Conservation (phyloP, 2,888 invertebrate species). For the Microctonus brassicae region DNA sequence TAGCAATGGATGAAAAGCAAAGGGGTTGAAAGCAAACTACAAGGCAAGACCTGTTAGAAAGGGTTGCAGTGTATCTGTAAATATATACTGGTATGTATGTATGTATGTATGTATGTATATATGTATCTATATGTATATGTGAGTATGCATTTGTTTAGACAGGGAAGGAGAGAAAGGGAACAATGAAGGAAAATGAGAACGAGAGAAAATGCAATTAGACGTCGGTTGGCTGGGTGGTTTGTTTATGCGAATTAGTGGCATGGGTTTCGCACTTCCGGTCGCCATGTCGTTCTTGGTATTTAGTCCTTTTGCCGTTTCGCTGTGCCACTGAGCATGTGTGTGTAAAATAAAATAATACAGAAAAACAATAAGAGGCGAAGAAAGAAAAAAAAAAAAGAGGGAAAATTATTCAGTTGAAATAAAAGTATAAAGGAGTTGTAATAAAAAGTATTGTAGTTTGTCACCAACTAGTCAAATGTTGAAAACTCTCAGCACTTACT, state of each 20-base stretch:
- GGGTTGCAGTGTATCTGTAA: too few relatives aligned
- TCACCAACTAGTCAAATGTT: not conserved
- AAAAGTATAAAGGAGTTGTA: not conserved
- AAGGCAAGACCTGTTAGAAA: not conserved
- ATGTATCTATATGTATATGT: not conserved
- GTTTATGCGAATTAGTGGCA: conserved; percentile 50
- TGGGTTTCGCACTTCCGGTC: conserved; percentile 36
- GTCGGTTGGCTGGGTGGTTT: conserved; percentile 49
- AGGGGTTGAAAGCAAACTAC: not conserved
- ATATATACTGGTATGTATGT: not conserved
- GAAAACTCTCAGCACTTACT: not conserved
- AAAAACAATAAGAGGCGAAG: not conserved
- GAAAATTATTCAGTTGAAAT: not conserved
- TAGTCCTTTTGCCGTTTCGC: not conserved
- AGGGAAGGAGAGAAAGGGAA: conserved; percentile 27
- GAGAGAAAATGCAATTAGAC: conserved; percentile 53
- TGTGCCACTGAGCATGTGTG: not conserved
- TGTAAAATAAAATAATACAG: not conserved
- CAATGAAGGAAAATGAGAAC: conserved; percentile 36
- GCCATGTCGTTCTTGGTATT: not conserved
- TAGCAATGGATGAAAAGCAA: conserved; percentile 36
- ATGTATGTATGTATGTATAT: not conserved
- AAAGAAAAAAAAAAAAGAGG: not conserved
- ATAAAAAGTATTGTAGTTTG: not conserved
- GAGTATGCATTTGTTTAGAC: not conserved